Conservation (phyloP, 2,888 invertebrate genomes). For the Tetranychus piercei region DNA sequence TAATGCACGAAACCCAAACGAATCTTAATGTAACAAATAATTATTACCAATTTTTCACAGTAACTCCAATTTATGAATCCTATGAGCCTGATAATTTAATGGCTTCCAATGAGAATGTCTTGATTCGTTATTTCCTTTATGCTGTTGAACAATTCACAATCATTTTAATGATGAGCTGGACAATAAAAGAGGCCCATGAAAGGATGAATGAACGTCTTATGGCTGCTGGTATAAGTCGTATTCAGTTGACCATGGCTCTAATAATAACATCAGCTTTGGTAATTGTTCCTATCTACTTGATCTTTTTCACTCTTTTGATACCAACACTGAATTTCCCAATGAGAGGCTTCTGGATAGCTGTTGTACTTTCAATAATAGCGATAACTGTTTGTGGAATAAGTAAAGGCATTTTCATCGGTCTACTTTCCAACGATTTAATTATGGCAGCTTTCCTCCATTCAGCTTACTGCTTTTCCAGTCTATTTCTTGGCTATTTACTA, state of each 20-base stretch:
- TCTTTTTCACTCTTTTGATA: neutral
- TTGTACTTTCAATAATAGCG: neutral
- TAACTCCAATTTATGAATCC: neutral
- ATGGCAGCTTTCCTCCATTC: neutral
- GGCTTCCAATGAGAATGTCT: neutral
- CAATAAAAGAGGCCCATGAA: neutral
- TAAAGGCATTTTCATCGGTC: neutral
- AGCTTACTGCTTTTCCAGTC: neutral
- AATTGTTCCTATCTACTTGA: neutral
- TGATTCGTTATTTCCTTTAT: constrained; percentile 3
- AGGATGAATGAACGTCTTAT: constrained; percentile 5
- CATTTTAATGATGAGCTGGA: constrained; percentile 2
- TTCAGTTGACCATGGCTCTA: neutral
- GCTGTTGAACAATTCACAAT: constrained; percentile 6
- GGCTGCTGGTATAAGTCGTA: neutral
- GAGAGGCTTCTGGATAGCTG: neutral
- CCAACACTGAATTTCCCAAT: neutral
- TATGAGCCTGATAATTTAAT: neutral
- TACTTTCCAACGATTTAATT: neutral
- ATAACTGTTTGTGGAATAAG: neutral
- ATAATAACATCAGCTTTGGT: neutral
- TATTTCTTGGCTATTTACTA: neutral
- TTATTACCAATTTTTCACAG: neutral
- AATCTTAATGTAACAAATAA: neutral
- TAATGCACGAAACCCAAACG: neutral